A percentile compares a stretch with the other conserved stretches of the same genome.
These are phyloP conservation scores for Slavum lentiscoides DNA, from an alignment of 2,888 invertebrate species.

Conservation along the genomic window DNA sequence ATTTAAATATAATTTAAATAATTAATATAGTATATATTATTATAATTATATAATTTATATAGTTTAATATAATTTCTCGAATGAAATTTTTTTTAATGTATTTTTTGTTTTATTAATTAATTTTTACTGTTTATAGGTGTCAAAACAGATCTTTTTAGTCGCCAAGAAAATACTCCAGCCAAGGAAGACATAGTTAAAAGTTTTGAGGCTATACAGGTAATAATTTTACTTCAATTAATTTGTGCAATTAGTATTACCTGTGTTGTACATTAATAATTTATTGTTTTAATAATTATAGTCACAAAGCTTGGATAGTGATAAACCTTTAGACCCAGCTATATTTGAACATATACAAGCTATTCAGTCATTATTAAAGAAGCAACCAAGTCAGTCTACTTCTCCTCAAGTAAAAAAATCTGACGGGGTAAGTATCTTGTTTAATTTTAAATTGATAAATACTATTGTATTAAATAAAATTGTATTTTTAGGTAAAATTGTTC, in stretches of 20 bases:
- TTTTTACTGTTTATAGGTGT: constrained; percentile 22
- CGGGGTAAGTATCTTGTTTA: background rate
- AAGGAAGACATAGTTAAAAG: constrained; percentile 27
- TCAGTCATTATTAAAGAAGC: constrained; percentile 40
- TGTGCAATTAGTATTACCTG: background rate
- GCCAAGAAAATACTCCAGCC: constrained; percentile 30
- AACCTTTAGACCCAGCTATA: constrained; percentile 40
- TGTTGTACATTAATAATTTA: background rate
- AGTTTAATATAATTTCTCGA: too few species aligned
- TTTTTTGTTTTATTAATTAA: background rate
- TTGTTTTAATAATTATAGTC: constrained; percentile 7
- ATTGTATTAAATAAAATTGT: background rate
- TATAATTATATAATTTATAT: too few species aligned
- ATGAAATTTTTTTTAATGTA: background rate
- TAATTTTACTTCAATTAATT: background rate
- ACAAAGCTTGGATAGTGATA: background rate
- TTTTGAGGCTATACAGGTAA: constrained; percentile 41
- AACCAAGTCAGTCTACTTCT: constrained; percentile 35
- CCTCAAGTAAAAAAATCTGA: constrained; percentile 48
- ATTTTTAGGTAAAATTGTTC: constrained; percentile 67
- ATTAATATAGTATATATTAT: too few species aligned
- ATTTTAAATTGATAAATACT: constrained; percentile 46
- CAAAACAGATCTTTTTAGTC: constrained; percentile 45
- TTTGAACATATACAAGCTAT: constrained; percentile 46
- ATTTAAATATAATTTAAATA: too few species aligned